Base-by-base conservation (phyloP, 1,140 invertebrate species). In the Apis florea region DNA sequence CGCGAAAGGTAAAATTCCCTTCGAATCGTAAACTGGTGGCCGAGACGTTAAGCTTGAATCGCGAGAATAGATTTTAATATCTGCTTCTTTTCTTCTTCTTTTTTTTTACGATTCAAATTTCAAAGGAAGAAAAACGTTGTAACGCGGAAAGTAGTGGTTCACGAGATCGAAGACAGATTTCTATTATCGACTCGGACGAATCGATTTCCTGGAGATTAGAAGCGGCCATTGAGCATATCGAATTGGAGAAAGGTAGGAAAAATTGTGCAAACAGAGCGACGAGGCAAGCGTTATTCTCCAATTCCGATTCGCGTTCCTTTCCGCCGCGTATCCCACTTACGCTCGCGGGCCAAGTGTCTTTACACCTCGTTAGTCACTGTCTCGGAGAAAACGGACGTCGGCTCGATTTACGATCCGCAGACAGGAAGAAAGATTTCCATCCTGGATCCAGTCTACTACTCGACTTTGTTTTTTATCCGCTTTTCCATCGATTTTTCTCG, bases 381-480 rank as follows among this genome's bases (percentile, higher is more conserved):
- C 85, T 74, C 53, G 67, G 74, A 24, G 83, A 81, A 85, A 85
- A 85, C 73, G 83, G 72, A 86, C 83, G 80, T 86, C 79, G 74
- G 83, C 64, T 83, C 85, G 85, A 85, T 85, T 85, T 87, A 87
- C 84, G 84, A 87, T 79, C 73, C 84, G 85, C 63, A 74, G 85
- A 86, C 84, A 87, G 84, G 84, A 85, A 83, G 85, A 85, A 77
- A 74, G 73, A 87, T 87, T 87, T 87, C 85, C 82, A 87, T 87
- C 64, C 63, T 47, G 76, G 77, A 79, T 83, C 75, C 31, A 68
- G 66, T 80, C 51, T 74, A 71, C 66, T 54, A 71, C 66, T 54
- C 63, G 15, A 40, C 31, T 68, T 80, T 81, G 72, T 76, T 76
- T 87, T 79, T 87, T 79, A 83, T 64, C 78, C 53, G 63, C 61